These are phyloP conservation scores for Polydrusus pterygomalis DNA, from an alignment of 2,888 invertebrate species.

Conservation along the genomic window DNA sequence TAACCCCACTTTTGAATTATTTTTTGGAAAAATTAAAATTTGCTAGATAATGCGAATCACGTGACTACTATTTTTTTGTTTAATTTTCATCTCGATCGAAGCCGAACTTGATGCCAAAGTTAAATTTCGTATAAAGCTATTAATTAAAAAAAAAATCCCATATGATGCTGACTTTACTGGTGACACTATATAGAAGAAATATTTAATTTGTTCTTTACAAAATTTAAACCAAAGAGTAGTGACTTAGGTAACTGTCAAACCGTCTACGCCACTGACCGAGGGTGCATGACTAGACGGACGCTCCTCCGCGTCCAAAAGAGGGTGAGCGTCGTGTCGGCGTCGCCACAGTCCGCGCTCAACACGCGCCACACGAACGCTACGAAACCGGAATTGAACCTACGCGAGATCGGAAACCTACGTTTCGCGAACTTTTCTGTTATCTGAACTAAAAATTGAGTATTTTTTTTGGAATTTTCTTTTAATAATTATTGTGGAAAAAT, in stretches of 20 bases:
- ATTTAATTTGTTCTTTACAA: background rate
- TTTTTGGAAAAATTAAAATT: too few species aligned
- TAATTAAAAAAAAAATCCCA: too few species aligned
- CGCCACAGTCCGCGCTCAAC: slow-evolving; percentile 53
- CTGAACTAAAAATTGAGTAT: background rate
- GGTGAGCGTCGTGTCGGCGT: slow-evolving; percentile 54
- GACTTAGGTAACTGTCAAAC: too few species aligned
- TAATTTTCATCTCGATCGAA: too few species aligned
- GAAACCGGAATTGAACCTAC: slow-evolving; percentile 39
- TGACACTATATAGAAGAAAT: too few species aligned
- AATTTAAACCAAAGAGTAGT: background rate
- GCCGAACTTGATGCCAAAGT: too few species aligned
- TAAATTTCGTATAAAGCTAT: too few species aligned
- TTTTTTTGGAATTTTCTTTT: background rate
- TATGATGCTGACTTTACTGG: too few species aligned
- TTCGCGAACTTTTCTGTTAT: slow-evolving; percentile 21
- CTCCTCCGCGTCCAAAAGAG: slow-evolving; percentile 54
- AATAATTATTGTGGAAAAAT: background rate
- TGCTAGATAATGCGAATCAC: too few species aligned
- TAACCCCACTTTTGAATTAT: too few species aligned
- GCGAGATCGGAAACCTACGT: slow-evolving; percentile 14
- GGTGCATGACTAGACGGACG: slow-evolving; percentile 56
- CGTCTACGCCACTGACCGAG: slow-evolving; percentile 46
- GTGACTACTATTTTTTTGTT: too few species aligned
- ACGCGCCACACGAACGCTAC: slow-evolving; percentile 43